These are phyloP conservation scores for Oscheius onirici DNA, from an alignment of 2,888 invertebrate genomes.

Conservation along the genomic window DNA sequence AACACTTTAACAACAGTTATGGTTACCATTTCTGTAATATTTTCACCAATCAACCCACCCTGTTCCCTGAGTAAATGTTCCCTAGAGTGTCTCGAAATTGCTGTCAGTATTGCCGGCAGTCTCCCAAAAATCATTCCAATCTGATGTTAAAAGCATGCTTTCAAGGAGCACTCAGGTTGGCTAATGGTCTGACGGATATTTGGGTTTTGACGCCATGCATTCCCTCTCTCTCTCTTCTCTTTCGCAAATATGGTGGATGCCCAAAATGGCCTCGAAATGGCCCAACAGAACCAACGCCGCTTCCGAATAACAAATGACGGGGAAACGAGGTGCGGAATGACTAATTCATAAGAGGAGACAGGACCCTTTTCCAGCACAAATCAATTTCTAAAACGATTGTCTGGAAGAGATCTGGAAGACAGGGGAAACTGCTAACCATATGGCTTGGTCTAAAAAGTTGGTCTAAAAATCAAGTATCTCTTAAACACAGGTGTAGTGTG, in stretches of 20 bases:
- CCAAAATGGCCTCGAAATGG: constrained; percentile 20
- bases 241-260: constrained; percentile 9
- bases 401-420: no score
- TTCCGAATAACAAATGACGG: constrained; percentile 27
- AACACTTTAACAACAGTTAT: no score
- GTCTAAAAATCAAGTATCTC: no score
- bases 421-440: no score
- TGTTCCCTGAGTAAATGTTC: background rate
- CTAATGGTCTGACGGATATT: background rate
- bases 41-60: background rate
- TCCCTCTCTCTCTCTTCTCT: background rate
- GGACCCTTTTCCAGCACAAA: no score
- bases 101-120: background rate
- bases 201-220: background rate
- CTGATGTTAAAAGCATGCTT: constrained; percentile 5
- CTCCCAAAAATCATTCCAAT: constrained; percentile 11
- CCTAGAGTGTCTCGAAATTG: constrained; percentile 7
- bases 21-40: no score
- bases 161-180: background rate
- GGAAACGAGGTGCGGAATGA: constrained; percentile 2
- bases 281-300: background rate
- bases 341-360: constrained; percentile 6
- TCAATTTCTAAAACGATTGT: no score
- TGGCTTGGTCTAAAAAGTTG: no score
- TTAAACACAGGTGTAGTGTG: no score